Base-by-base conservation (phyloP, 2,888 invertebrate genomes). In the Camponotus fellah region DNA sequence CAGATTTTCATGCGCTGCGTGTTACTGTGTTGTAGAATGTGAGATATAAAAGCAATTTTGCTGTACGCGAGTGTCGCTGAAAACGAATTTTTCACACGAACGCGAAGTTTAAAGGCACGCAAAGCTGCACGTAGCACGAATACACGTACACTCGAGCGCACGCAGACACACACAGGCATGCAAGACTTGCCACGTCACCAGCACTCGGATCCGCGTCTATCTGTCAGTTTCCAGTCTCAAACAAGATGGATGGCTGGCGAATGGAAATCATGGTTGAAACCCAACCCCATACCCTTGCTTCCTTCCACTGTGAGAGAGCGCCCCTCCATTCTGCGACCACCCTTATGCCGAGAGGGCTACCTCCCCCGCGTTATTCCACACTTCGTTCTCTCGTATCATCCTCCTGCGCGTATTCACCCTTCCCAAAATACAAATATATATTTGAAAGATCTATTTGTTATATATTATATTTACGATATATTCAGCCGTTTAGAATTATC, bases 241-340 rank as follows among this genome's bases (percentile, higher is more conserved):
- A 96, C 95, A 96, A 96, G 96, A 96, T 96, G 96, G 96, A 96
- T 96, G 96, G 95, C 95, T 95, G 95, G 95, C 95, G 96, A 96
- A 96, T 96, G 96, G 96, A 96, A 96, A 96, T 96, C 96, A 95
- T 96, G 96, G 94, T 93, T 93, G 94, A 93, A 94, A 94, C 93
- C 93, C 92, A 91, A 92, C 91, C 92, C 92, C 86, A 65, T 83
- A 74, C 88, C 86, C 87, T 87, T 87, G 86, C 84, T 87, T 88
- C 86, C 85, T 84, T 87, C 89, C 85, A 85, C 77, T 80, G 72
- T 58, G 86, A 34, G 80, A 64, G 83, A 77, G 58, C 68, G 37
- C 85, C 86, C 86, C 86, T 74, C 86, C 86, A 80, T 85, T 89
- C 89, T 88, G 86, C 85, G 82, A 85, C 87, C 86, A 89, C 90